Conservation (phyloP, 1,140 invertebrate genomes). For the Aphidius ervi region DNA sequence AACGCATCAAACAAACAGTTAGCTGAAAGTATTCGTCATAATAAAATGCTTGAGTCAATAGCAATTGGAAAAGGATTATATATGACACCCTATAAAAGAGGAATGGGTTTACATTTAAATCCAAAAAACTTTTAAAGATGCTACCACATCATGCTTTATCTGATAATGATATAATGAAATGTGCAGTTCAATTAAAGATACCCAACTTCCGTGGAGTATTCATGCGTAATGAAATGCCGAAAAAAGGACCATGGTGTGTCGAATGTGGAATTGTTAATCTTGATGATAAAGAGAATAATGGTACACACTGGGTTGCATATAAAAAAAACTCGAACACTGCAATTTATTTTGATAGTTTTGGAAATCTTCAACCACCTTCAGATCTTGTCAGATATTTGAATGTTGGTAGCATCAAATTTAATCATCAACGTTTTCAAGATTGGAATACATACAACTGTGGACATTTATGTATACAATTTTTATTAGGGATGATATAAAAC, state of each 20-base stretch:
- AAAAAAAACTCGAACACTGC: conserved; percentile 25
- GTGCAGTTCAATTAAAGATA: conserved; percentile 20
- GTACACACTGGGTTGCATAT: conserved; percentile 38
- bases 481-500: conserved; percentile 8
- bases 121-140: neutral
- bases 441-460: conserved; percentile 27
- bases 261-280: conserved; percentile 33
- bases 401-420: conserved; percentile 32
- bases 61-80: neutral
- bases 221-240: no score
- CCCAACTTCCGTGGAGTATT: no score
- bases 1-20: conserved; percentile 29
- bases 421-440: conserved; percentile 20
- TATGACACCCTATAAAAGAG: neutral
- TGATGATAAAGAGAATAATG: conserved; percentile 27
- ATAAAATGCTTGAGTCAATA: neutral
- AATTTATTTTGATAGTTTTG: no score
- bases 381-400: neutral
- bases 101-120: neutral
- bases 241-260: no score
- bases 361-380: no score
- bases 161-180: conserved; percentile 22
- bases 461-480: conserved; percentile 31
- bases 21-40: conserved; percentile 3
- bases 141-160: conserved; percentile 27